Evolutionary conservation across 2,113 vertebrate species (phyloP).

Genomic region (Tympanuchus pallidicinctus): DNA sequence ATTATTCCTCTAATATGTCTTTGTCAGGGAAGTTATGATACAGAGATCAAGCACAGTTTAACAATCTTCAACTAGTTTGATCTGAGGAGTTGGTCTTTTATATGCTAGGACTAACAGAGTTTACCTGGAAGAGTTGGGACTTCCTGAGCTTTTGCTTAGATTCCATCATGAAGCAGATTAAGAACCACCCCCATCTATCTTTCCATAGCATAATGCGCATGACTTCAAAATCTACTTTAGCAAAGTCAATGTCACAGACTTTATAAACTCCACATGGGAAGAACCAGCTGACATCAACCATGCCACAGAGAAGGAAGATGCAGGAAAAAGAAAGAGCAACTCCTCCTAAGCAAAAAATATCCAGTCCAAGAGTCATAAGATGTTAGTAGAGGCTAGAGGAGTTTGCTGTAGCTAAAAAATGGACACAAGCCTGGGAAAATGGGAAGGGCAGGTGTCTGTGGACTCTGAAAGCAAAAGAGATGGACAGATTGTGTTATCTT

Average conservation of each 20-base stretch:
- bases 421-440: neutral
- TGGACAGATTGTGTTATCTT: neutral
- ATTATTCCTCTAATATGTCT: neutral
- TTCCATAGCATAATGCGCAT: neutral
- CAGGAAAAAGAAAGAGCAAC: neutral
- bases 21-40: neutral
- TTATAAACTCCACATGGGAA: neutral
- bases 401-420: neutral
- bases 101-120: neutral
- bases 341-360: neutral
- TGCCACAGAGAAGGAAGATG: neutral
- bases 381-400: accelerated
- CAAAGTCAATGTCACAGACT: neutral
- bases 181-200: neutral
- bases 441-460: accelerated
- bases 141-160: neutral
- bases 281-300: neutral
- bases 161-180: neutral
- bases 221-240: neutral
- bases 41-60: neutral
- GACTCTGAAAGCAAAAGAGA: neutral
- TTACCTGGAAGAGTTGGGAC: neutral
- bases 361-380: accelerated
- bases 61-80: neutral
- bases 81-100: neutral